Conservation (phyloP, 2,113 vertebrate genomes). For the Marmota flaviventris region DNA sequence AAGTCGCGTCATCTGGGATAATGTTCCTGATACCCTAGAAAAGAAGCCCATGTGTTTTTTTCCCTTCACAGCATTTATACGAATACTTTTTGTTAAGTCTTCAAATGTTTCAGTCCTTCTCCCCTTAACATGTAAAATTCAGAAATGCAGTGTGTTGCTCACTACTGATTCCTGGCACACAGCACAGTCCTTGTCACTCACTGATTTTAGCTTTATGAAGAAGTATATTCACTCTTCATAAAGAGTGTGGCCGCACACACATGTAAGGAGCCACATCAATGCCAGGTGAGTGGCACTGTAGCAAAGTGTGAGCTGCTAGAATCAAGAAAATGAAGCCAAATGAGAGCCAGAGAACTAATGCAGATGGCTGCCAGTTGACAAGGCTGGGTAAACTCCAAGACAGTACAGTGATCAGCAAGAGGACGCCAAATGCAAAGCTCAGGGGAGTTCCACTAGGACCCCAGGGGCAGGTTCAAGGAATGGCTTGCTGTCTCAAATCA, state of each 20-base stretch:
- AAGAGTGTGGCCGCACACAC: too few relatives aligned
- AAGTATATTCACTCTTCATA: background rate
- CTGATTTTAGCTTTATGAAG: background rate
- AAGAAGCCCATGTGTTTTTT: background rate
- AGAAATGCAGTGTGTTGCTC: background rate
- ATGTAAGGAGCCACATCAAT: background rate
- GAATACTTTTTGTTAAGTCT: background rate
- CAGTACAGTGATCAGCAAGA: background rate
- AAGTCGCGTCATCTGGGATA: background rate
- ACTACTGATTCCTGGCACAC: background rate
- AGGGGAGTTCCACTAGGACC: background rate
- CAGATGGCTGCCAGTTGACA: background rate
- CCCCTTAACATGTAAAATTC: background rate
- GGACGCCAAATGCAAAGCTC: too few relatives aligned
- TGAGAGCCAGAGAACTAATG: background rate
- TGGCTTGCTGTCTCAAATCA: background rate
- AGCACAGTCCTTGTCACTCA: background rate
- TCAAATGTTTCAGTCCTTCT: background rate
- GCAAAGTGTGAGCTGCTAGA: background rate
- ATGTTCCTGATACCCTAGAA: background rate
- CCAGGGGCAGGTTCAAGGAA: background rate
- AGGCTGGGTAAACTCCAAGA: background rate
- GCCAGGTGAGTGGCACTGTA: background rate
- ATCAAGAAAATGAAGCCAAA: background rate
- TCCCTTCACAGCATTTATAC: background rate